phyloP scores from a whole-genome alignment of 2,888 invertebrate species.

The Parnassius smintheus region DNA sequence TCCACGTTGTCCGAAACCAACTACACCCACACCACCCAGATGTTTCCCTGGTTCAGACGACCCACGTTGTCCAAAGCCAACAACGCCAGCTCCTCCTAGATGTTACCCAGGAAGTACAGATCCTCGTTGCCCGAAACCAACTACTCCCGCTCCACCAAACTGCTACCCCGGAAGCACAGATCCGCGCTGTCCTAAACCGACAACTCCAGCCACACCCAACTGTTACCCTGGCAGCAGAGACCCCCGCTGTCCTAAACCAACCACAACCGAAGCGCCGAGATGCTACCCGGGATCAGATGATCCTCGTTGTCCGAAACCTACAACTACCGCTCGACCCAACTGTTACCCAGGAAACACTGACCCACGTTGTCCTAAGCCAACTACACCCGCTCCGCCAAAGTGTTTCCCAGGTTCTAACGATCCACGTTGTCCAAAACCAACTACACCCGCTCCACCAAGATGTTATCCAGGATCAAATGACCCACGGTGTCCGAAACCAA shows the following conservation, averaged over 20 bases:
- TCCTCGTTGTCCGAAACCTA: constrained; percentile 38
- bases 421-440: constrained; percentile 37
- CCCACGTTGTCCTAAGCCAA: constrained; percentile 39
- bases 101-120: constrained; percentile 47
- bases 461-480: constrained; percentile 41
- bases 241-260: constrained; percentile 35
- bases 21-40: background rate
- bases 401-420: constrained; percentile 42
- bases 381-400: constrained; percentile 38
- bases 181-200: constrained; percentile 40
- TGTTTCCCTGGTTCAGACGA: constrained; percentile 38
- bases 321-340: constrained; percentile 34
- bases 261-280: constrained; percentile 31
- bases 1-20: constrained; percentile 47
- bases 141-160: constrained; percentile 38
- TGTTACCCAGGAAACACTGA: constrained; percentile 39
- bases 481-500: constrained; percentile 42
- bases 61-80: constrained; percentile 39
- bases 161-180: constrained; percentile 32
- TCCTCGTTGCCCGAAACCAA: constrained; percentile 40
- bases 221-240: constrained; percentile 27
- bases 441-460: constrained; percentile 32
- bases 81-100: constrained; percentile 40
- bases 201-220: constrained; percentile 38
- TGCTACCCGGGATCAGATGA: constrained; percentile 42